A percentile compares a stretch with the other conserved stretches of the same genome.
Conservation (phyloP, 2,797 vertebrate species). For the Glyptemys insculpta region DNA sequence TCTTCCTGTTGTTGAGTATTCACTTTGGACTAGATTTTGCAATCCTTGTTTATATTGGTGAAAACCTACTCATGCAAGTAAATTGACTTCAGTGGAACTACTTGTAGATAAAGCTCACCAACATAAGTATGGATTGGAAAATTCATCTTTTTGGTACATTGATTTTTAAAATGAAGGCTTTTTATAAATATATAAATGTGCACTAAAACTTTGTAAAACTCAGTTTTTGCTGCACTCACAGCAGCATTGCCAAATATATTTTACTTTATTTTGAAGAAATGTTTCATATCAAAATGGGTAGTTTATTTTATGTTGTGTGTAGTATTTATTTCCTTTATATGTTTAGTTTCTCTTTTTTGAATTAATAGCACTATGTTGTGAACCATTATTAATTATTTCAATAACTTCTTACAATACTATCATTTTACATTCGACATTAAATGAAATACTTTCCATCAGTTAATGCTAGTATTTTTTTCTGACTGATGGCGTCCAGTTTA, state of each 20-base stretch:
- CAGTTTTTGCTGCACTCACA: slow-evolving; percentile 43
- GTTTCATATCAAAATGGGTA: slow-evolving; percentile 55
- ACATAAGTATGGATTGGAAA: slow-evolving; percentile 15
- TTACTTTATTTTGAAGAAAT: slow-evolving; percentile 52
- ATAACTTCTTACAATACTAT: slow-evolving; percentile 17
- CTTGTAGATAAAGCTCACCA: background rate
- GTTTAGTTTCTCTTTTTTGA: slow-evolving; percentile 61
- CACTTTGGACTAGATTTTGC: background rate
- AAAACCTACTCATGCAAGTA: slow-evolving; percentile 25
- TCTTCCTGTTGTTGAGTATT: background rate
- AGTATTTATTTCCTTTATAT: slow-evolving; percentile 55
- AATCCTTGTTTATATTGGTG: background rate
- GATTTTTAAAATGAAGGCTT: slow-evolving; percentile 41
- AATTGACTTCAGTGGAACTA: background rate
- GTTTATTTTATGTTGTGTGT: slow-evolving; percentile 47
- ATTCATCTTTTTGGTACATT: slow-evolving; percentile 18
- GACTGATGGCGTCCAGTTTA: slow-evolving; percentile 55
- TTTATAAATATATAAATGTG: slow-evolving; percentile 14
- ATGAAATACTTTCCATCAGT: slow-evolving; percentile 48
- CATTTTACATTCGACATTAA: slow-evolving; percentile 70
- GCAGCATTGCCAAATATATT: slow-evolving; percentile 50
- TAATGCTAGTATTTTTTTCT: slow-evolving; percentile 61
- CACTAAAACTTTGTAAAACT: slow-evolving; percentile 46
- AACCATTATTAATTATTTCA: slow-evolving; percentile 48
- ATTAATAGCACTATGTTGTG: slow-evolving; percentile 64